Base-by-base conservation (phyloP, 2,888 invertebrate genomes). In the Drosophila macrospina region DNA sequence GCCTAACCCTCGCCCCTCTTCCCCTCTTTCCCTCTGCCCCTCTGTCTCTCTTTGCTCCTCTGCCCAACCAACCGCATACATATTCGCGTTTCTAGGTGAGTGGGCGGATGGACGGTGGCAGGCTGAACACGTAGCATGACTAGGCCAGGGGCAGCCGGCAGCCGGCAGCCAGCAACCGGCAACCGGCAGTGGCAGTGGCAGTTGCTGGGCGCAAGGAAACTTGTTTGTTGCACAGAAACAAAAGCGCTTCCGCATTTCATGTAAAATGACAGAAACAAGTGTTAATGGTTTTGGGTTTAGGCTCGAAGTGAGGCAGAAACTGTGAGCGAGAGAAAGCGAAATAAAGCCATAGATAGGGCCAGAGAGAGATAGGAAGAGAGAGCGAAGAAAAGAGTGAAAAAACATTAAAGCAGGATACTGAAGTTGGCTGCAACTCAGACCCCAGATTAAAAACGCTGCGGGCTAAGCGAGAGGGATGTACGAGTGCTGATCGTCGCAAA, bases 191-290 rank as follows among this genome's bases (percentile, higher is more conserved):
- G 48, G 68, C 39, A 47, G 39, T 34, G 48, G 52, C 60, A 56
- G 30, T 44, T 20, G 56, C 55, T 26, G 65, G 68, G 63, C 67
- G 68, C 79, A 73, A 70, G 76, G 67, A 87, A 82, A 87, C 81
- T 88, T 88, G 79, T 86, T 86, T 86, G 85, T 78, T 88, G 87
- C 85, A 86, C 82, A 84, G 82, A 88, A 86, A 88, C 87, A 86
- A 85, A 84, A 77, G 85, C 85, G 77, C 71, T 88, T 84, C 84
- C 88, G 88, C 86, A 74, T 84, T 85, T 78, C 84, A 86, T 88
- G 86, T 83, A 80, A 86, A 86, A 83, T 88, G 84, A 84, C 88
- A 84, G 89, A 86, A 86, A 86, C 85, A 86, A 87, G 85, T 88
- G 85, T 86, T 86, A 87, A 88, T 88, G 85, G 87, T 88, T 84